phyloP scores from a whole-genome alignment of 2,113 vertebrate genomes.

The Fulmarus glacialis region DNA sequence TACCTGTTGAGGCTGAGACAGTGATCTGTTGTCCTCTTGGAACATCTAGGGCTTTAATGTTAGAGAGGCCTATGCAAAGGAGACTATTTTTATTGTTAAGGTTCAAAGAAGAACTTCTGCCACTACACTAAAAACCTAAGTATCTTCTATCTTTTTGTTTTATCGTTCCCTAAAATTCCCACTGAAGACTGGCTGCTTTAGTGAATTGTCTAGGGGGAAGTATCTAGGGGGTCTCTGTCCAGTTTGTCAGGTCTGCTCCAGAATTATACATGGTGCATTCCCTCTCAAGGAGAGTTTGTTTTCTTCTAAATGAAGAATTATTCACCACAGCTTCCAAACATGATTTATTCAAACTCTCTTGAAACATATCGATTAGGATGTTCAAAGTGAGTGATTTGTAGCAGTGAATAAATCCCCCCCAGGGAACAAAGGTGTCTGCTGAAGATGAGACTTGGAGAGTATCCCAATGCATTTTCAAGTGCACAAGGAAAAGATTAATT shows the following conservation, averaged over 20 bases:
- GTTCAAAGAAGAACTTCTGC: neutral
- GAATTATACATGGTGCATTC: neutral
- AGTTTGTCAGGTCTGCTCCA: neutral
- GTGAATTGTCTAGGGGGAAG: neutral
- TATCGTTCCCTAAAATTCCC: neutral
- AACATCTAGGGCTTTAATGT: neutral
- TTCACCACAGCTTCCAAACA: neutral
- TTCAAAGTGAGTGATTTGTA: slow-evolving; percentile 14
- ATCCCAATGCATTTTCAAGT: neutral
- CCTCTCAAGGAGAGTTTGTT: neutral
- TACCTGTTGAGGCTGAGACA: neutral
- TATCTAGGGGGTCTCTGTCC: neutral
- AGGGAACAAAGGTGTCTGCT: neutral
- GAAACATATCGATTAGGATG: neutral
- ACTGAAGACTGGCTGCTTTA: neutral
- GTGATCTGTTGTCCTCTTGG: neutral
- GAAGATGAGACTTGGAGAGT: slow-evolving; percentile 6
- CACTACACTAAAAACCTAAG: neutral
- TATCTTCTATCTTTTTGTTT: neutral
- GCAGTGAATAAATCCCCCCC: neutral
- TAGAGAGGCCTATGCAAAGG: neutral
- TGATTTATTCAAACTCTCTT: slow-evolving; percentile 24
- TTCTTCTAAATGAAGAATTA: neutral
- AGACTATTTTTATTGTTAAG: neutral
- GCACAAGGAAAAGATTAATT: slow-evolving; percentile 11